A percentile compares a stretch with the other conserved stretches of the same genome.
Evolutionary conservation across 1,140 invertebrate species (phyloP).

Genomic region (Phymastichus coffea): DNA sequence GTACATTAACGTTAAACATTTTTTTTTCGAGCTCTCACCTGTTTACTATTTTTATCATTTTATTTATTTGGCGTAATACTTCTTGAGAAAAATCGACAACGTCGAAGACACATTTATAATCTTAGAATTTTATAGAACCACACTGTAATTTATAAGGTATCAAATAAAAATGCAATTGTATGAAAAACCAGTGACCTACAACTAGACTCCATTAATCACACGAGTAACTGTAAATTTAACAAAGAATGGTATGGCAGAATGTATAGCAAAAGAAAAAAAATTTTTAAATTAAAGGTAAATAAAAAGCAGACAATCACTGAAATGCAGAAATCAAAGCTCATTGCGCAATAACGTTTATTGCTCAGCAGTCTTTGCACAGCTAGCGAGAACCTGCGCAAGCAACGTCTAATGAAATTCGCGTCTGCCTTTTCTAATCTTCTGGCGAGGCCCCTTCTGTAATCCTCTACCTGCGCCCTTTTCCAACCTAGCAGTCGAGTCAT

Average conservation of each 20-base stretch:
- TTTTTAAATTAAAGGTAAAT: background rate
- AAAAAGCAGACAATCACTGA: background rate
- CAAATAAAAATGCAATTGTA: slow-evolving; percentile 18
- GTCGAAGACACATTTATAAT: too few species aligned
- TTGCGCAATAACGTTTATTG: slow-evolving; percentile 9
- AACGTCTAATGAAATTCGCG: slow-evolving; percentile 22
- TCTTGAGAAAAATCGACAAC: too few species aligned
- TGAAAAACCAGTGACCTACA: too few species aligned
- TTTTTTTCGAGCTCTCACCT: too few species aligned
- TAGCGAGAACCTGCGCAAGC: background rate
- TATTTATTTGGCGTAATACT: too few species aligned
- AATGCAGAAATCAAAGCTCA: slow-evolving; percentile 4
- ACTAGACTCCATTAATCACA: too few species aligned
- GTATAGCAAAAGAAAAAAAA: background rate
- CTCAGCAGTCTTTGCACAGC: background rate
- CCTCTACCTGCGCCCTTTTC: background rate
- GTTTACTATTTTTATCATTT: too few species aligned
- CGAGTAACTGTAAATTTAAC: too few species aligned
- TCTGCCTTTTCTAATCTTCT: background rate
- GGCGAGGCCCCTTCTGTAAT: background rate
- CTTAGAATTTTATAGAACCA: slow-evolving; percentile 5
- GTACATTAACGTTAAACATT: too few species aligned
- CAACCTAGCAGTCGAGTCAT: background rate
- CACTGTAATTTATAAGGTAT: background rate
- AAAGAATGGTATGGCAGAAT: too few species aligned